Percentiles rank a stretch among this genome's conserved stretches.
Evolutionary conservation across 2,888 invertebrate species (phyloP).

Genomic region (Lasiommata megera): DNA sequence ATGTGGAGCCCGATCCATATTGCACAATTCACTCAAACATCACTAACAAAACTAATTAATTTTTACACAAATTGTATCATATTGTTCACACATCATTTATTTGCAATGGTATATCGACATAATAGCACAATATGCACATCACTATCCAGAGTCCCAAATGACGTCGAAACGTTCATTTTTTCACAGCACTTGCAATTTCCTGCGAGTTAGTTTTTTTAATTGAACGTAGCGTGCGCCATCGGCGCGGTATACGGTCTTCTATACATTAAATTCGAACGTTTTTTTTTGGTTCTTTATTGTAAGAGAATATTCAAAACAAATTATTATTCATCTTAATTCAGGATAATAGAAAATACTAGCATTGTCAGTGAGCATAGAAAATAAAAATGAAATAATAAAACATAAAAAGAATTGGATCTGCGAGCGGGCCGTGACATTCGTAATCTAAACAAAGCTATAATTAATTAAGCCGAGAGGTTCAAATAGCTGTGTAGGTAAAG

Average conservation of each 20-base stretch:
- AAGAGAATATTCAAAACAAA: neutral
- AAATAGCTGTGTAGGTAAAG: too few relatives aligned
- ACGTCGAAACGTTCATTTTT: slow-evolving; percentile 32
- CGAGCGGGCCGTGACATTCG: too few relatives aligned
- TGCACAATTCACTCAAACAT: slow-evolving; percentile 45
- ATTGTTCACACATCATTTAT: neutral
- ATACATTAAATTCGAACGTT: neutral
- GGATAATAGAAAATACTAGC: too few relatives aligned
- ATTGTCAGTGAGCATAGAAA: too few relatives aligned
- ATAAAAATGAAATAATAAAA: too few relatives aligned
- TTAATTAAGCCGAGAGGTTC: too few relatives aligned
- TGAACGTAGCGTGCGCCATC: slow-evolving; percentile 21
- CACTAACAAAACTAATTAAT: slow-evolving; percentile 32
- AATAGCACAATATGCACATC: slow-evolving; percentile 37
- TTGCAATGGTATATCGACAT: slow-evolving; percentile 15
- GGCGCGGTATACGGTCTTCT: slow-evolving; percentile 5
- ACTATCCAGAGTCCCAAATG: slow-evolving; percentile 37
- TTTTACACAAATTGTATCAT: slow-evolving; percentile 8
- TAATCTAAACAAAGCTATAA: too few relatives aligned
- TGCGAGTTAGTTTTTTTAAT: slow-evolving; percentile 31
- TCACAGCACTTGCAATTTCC: slow-evolving; percentile 29
- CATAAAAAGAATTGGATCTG: too few relatives aligned
- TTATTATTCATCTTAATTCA: too few relatives aligned
- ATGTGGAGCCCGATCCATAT: slow-evolving; percentile 72
- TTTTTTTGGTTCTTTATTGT: neutral